Evolutionary conservation across 2,888 invertebrate genomes (phyloP).

Genomic region (Tiliacea citrago): DNA sequence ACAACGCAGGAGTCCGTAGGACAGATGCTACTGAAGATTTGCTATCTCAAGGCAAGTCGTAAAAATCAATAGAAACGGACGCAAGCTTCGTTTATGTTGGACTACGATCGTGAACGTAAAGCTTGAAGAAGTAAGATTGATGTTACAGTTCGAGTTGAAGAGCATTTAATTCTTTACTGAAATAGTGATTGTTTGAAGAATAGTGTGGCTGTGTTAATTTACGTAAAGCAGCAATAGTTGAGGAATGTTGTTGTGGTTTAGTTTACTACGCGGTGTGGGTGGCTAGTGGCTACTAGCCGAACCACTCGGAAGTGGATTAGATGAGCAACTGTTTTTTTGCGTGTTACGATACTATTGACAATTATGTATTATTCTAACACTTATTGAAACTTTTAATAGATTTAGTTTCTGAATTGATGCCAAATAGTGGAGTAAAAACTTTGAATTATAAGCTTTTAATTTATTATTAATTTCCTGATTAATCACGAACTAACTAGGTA

Average conservation of each 20-base stretch:
- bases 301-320: conserved; percentile 76
- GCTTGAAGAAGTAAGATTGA: conserved; percentile 42
- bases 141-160: conserved; percentile 30
- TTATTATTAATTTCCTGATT: conserved; percentile 22
- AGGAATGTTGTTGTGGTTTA: conserved; percentile 76
- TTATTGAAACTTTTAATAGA: conserved; percentile 34
- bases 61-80: conserved; percentile 61
- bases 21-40: conserved; percentile 70
- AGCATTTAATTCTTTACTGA: conserved; percentile 48
- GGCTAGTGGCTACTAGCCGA: conserved; percentile 32
- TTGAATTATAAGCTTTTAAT: conserved; percentile 21
- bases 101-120: conserved; percentile 31
- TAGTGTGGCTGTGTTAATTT: conserved; percentile 53
- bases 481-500: conserved; percentile 1
- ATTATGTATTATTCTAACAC: conserved; percentile 44
- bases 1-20: conserved; percentile 74
- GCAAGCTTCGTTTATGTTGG: conserved; percentile 37
- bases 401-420: conserved; percentile 49
- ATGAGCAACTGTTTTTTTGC: conserved; percentile 70
- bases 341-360: conserved; percentile 63
- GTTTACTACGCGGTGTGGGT: conserved; percentile 78
- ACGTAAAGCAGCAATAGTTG: conserved; percentile 56
- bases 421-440: conserved; percentile 36
- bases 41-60: conserved; percentile 60
- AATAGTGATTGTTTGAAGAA: conserved; percentile 43